Evolutionary conservation across 1,140 invertebrate species (phyloP), one percentile per base, ranked within the genome.

Genomic region (Ladona fulva): DNA sequence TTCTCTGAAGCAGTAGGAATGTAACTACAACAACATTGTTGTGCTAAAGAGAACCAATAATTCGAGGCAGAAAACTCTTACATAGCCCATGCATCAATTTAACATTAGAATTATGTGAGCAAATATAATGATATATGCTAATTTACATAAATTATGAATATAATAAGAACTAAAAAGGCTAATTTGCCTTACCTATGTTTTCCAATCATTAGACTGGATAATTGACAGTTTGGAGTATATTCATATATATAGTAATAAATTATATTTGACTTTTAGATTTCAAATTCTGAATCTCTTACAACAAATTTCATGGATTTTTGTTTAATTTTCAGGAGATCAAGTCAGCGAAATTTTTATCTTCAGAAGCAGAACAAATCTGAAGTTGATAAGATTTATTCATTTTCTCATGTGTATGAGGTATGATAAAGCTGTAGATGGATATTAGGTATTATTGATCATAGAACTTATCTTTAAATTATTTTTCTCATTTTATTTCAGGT

Each of bases 401-500:
- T n/a, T 25, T 25, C 37, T 5, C 74, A 75, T 42, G 29, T 42
- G 8, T 75, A 75, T 42, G 74, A 75, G 74, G 74, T 75, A 22
- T 6, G 52, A 66, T 52, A 19, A 10, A 19, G 8, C 44, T 10
- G 12, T 66, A 12, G 12, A 19, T 19, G 14, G 3, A 19, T 12
- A 66, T 66, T 66, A 5, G 12, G 14, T 19, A 66, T 66, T 19
- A 66, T 66, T 6, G 5, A 66, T 66, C 14, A 6, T 66, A 12
- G 3, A 66, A 66, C 14, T 66, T 66, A 19, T 5, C 52, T 12
- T 16, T 6, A 22, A 66, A 19, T 66, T 66, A 66, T 52, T 52
- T 52, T 52, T 10, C 8, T 52, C n/a, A 16, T 19, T 19, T 66
- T 66, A 5, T 66, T 42, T 25, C 19, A 66, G 52, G 14, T 66